phyloP scores from a whole-genome alignment of 2,797 vertebrate genomes.

The Hippocampus kuda region DNA sequence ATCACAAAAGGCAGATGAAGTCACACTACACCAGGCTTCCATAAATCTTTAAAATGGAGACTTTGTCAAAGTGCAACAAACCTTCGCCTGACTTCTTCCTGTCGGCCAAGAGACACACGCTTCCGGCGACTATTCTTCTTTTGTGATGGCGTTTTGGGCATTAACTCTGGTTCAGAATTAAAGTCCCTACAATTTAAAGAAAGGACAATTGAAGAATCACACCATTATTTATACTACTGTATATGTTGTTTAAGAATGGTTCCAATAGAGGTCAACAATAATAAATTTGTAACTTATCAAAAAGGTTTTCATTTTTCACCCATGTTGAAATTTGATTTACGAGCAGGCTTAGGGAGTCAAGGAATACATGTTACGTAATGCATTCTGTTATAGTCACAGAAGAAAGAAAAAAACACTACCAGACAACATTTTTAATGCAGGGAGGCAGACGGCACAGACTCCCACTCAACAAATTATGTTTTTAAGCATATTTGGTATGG shows the following conservation, averaged over 20 bases:
- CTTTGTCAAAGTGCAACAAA: slow-evolving; percentile 34
- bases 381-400: no score
- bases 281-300: background rate
- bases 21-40: background rate
- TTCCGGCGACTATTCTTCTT: slow-evolving; percentile 77
- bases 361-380: no score
- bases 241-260: background rate
- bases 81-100: slow-evolving; percentile 74
- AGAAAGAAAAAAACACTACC: no score
- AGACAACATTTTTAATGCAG: no score
- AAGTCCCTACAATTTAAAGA: slow-evolving; percentile 65
- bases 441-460: no score
- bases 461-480: no score
- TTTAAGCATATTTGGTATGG: no score
- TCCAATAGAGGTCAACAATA: background rate
- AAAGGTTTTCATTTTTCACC: background rate
- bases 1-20: background rate
- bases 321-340: background rate
- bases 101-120: slow-evolving; percentile 64
- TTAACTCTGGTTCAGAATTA: slow-evolving; percentile 77
- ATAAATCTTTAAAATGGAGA: background rate
- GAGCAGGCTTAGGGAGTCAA: no score
- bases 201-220: background rate
- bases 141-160: slow-evolving; percentile 92
- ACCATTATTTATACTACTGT: background rate